Evolutionary conservation across 2,888 invertebrate species (phyloP).

Genomic region (Drosophila merina): DNA sequence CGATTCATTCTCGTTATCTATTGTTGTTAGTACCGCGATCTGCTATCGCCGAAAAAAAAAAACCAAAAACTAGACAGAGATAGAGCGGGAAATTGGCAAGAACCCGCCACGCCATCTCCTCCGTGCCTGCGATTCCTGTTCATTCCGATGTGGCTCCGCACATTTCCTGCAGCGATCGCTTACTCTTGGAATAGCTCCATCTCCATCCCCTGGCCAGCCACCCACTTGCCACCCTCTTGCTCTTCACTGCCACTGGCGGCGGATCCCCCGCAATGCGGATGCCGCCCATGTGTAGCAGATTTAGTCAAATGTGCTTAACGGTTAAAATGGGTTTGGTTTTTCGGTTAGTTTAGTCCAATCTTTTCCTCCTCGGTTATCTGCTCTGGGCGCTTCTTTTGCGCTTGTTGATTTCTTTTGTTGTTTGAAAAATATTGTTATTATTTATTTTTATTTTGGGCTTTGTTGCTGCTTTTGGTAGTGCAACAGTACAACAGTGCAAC

Average conservation of each 20-base stretch:
- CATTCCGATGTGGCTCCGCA: constrained; percentile 54
- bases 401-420: constrained; percentile 79
- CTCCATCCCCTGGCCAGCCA: constrained; percentile 3
- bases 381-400: constrained; percentile 70
- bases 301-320: constrained; percentile 80
- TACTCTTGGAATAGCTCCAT: constrained; percentile 29
- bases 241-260: constrained; percentile 16
- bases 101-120: constrained; percentile 34
- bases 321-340: constrained; percentile 80
- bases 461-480: constrained; percentile 3
- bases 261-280: constrained; percentile 37
- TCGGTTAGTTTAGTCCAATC: constrained; percentile 35
- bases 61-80: neutral
- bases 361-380: constrained; percentile 25
- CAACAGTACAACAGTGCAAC: constrained; percentile 56
- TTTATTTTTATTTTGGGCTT: constrained; percentile 46
- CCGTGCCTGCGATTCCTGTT: constrained; percentile 54
- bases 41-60: constrained; percentile 59
- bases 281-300: constrained; percentile 73
- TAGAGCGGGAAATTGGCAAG: constrained; percentile 9
- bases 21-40: constrained; percentile 72
- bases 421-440: constrained; percentile 78
- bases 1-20: constrained; percentile 70
- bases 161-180: constrained; percentile 72
- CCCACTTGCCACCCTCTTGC: constrained; percentile 12